Base-by-base conservation (phyloP, 2,888 invertebrate species). In the Trilocha varians region DNA sequence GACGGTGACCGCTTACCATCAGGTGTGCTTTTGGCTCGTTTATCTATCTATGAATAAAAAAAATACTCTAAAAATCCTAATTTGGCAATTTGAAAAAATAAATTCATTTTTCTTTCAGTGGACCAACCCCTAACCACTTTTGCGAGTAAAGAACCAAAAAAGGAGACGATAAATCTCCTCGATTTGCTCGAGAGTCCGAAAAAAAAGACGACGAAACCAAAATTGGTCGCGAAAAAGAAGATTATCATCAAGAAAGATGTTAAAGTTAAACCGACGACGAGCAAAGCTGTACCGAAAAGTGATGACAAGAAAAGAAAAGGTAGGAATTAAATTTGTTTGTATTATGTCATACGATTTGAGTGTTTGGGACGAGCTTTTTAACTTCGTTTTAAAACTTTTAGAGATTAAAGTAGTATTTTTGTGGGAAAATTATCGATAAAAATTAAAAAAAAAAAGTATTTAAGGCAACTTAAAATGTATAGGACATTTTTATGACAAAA, bases 241-340 rank as follows among this genome's bases (percentile, higher is more conserved):
- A 82, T 79, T 48, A 37, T 40, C 1, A 46, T 57, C 11, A 71
- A 70, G 44, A 75, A 71, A 39, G 73, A 78, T 9, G 37, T 52
- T 0, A 53, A 56, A 0, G 51, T 13, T 33, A 40, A 40, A 13
- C 34, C 40, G 0, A 53, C 72, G 0, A 68, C 64, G 9, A 80
- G 77, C 47, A 82, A 82, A 47, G 49, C 60, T 1, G 36, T 60
- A 0, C 32, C 51, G 2, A 77, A 77, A 43, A 58, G 68, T 0
- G 49, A 13, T 5, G 74, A 74, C 60, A 82, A 77, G 63, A 84
- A 83, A 53, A 83, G 83, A 43, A 85, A 83, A 84, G 84, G 84
- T 85, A 82, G 68, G 83, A 71, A 50, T 53, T 48, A 40, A 16
- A 39, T 45, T 46, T 41, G 16, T 9, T 1, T 25, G 13, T 11